Evolutionary conservation across 1,140 invertebrate species (phyloP), one percentile per base, ranked within the genome.

Genomic region (Eupeodes corollae): DNA sequence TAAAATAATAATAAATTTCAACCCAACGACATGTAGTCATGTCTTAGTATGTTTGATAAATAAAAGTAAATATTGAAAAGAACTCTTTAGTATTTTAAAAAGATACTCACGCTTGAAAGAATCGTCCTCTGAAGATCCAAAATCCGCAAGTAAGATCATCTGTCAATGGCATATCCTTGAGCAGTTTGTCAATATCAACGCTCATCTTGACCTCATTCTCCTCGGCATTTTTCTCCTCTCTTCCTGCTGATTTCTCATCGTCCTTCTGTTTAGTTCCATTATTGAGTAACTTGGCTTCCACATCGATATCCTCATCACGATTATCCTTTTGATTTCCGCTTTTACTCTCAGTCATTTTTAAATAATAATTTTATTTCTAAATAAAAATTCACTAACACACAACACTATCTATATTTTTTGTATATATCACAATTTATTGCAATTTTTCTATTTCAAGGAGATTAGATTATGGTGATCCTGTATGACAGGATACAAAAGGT

Each of bases 61-160:
- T n/a, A n/a, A n/a, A n/a, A n/a, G n/a, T n/a, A n/a, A n/a, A n/a
- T n/a, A n/a, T n/a, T n/a, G n/a, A n/a, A n/a, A n/a, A n/a, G n/a
- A n/a, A n/a, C n/a, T n/a, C n/a, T n/a, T n/a, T n/a, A n/a, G n/a
- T n/a, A n/a, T n/a, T n/a, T n/a, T n/a, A n/a, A n/a, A n/a, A n/a
- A n/a, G n/a, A n/a, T 9, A 49, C 52, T 44, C 42, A 67, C 56
- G 54, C 54, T 55, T 83, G 81, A 18, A 82, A 60, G 37, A 68
- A 75, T 0, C 58, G 53, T 2, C 78, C 78, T 8, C 69, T 71
- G 16, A 79, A 63, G 44, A 75, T 72, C 72, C 79, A 76, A 41
- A 80, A 71, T 1, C 80, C 80, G 58, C 80, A 82, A 1, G 72
- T 69, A 0, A 78, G 80, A 32, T 82, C 79, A 43, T 80, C 75